Evolutionary conservation across 2,113 vertebrate genomes (phyloP).

Genomic region (Brevimyrus niger): DNA sequence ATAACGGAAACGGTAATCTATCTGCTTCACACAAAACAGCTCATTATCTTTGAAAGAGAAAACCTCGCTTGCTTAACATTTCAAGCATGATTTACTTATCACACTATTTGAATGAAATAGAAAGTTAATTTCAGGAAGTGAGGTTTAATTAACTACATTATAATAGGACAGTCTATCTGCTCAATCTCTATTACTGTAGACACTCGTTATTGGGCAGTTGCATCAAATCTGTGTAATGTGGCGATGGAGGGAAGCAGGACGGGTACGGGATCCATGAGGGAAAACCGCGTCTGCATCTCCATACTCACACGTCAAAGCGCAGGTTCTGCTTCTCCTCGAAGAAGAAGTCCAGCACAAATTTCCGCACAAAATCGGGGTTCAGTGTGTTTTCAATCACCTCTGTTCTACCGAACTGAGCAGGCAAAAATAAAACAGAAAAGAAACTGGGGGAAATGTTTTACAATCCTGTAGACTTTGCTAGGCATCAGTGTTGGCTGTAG

Average conservation of each 20-base stretch:
- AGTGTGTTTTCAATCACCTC: constrained; percentile 88
- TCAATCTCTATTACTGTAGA: background rate
- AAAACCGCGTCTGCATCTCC: background rate
- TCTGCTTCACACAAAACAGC: background rate
- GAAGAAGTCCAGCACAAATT: constrained; percentile 86
- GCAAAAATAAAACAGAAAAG: constrained; percentile 8
- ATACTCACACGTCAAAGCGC: constrained; percentile 84
- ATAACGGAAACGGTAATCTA: background rate
- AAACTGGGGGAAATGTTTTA: background rate
- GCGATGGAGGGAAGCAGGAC: background rate
- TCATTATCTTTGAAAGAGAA: background rate
- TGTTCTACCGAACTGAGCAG: constrained; percentile 75
- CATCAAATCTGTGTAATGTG: background rate
- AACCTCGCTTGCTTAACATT: background rate
- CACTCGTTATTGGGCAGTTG: background rate
- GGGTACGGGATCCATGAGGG: background rate
- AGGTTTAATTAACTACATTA: background rate
- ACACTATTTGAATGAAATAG: background rate
- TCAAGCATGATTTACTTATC: background rate
- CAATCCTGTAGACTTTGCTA: background rate
- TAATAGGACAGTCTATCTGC: background rate
- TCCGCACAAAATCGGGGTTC: constrained; percentile 86
- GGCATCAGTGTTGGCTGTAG: background rate
- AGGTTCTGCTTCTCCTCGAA: constrained; percentile 92
- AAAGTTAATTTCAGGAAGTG: background rate